Base-by-base conservation (phyloP, 1,140 invertebrate genomes). In the Aphaenogaster rudis region DNA sequence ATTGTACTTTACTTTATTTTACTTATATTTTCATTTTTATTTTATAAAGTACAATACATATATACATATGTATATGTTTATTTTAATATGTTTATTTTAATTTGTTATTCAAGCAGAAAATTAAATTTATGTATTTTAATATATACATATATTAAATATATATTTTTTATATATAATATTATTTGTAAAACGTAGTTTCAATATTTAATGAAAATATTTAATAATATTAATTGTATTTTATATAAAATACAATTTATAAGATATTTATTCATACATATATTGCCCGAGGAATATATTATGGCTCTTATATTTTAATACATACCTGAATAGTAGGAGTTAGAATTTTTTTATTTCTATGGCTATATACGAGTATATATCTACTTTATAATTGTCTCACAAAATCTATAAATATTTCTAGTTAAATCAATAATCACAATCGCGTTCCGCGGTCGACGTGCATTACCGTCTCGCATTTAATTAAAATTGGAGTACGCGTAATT, bases 401-500 rank as follows among this genome's bases (percentile, higher is more conserved):
- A 13, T 50, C 69, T 39, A 36, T 54, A 28, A 28, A 0, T 28
- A 36, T 48, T 74, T 72, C 15, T 42, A 36, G n/a, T 84, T 61
- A 74, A 7, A 84, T 84, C 42, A 74, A 84, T 84, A 84, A 36
- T 72, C 52, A 21, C 52, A 61, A 48, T 61, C 54, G 28, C 42
- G 33, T 50, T 39, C 17, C 54, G 57, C 33, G n/a, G 33, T 76
- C n/a, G 13, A 74, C 15, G 54, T 48, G 15, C 67, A 61, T 82
- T 74, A 74, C n/a, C 48, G 21, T 69, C 80, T 63, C 48, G 9
- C 21, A 28, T 81, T 61, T 76, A 76, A 84, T 84, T 84, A 84
- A 74, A 17, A 61, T 54, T 67, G 17, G 11, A 84, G 3, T 48
- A 13, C 2, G 15, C 13, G 13, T 76, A 63, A 84, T 84, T 74